phyloP scores from a whole-genome alignment of 1,140 invertebrate genomes.

The Pogonognathellus flavescens region DNA sequence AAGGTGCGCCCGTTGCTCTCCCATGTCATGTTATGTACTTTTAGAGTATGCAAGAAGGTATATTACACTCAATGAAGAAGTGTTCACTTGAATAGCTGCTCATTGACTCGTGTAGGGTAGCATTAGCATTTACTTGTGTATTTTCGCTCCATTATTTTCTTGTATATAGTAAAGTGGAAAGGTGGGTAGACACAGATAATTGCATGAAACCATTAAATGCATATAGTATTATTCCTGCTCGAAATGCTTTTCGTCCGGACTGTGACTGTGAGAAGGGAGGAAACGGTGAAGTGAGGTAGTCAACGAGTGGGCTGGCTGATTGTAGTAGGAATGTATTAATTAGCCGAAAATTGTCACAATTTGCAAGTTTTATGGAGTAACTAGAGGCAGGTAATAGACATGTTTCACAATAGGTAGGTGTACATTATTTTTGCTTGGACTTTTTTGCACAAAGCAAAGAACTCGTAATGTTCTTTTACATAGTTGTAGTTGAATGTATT shows the following conservation, averaged over 20 bases:
- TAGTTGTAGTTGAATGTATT: no score
- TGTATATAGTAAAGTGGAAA: background rate
- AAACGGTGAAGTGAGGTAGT: constrained; percentile 2
- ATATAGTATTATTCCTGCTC: background rate
- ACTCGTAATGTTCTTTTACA: no score
- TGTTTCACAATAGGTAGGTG: background rate
- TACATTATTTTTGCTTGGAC: background rate
- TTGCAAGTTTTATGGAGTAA: constrained; percentile 26
- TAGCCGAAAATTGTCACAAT: constrained; percentile 30
- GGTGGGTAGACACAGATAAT: background rate
- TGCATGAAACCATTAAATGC: background rate
- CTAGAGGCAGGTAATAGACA: constrained; percentile 12
- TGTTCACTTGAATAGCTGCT: background rate
- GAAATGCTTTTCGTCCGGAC: background rate
- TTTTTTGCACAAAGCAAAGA: no score
- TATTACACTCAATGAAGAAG: background rate
- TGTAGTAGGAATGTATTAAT: constrained; percentile 9
- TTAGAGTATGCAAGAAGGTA: background rate
- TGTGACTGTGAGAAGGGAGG: background rate
- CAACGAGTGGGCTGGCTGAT: background rate
- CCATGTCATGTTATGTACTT: constrained; percentile 1
- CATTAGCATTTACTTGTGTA: background rate
- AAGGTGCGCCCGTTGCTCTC: constrained; percentile 1
- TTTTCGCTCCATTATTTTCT: background rate
- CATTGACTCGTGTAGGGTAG: constrained; percentile 1